phyloP scores from a whole-genome alignment of 2,888 invertebrate species.

The Cosmorhoe ocellata region DNA sequence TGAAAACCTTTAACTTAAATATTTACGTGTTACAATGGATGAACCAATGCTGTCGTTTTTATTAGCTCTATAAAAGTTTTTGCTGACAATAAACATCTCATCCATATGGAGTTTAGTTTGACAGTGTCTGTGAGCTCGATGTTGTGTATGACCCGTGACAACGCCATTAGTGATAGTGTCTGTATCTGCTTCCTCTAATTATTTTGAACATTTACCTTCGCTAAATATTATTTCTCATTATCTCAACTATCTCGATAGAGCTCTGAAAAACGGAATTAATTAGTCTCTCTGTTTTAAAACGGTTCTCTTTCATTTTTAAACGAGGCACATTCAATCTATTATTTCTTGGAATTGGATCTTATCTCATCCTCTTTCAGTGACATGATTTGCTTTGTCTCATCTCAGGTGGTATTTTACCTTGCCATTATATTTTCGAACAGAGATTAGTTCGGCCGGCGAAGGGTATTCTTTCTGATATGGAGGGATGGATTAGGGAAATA shows the following conservation, averaged over 20 bases:
- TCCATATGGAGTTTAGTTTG: too few relatives aligned
- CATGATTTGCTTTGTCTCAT: conserved; percentile 23
- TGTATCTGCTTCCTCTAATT: background rate
- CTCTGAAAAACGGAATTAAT: conserved; percentile 18
- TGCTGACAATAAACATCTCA: too few relatives aligned
- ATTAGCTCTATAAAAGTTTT: too few relatives aligned
- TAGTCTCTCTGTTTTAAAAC: conserved; percentile 13
- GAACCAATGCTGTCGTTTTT: too few relatives aligned
- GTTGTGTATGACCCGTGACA: too few relatives aligned
- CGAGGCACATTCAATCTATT: conserved; percentile 13
- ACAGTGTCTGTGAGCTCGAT: too few relatives aligned
- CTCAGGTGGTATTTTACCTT: conserved; percentile 26
- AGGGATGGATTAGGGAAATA: too few relatives aligned
- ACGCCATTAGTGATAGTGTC: background rate
- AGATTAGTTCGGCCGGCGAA: conserved; percentile 20
- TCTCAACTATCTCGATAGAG: conserved; percentile 10
- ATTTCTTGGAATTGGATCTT: conserved; percentile 1
- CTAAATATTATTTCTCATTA: conserved; percentile 6
- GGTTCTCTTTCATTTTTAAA: conserved; percentile 1
- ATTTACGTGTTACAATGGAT: too few relatives aligned
- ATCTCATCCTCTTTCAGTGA: background rate
- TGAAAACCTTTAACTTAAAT: too few relatives aligned
- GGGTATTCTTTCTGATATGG: background rate
- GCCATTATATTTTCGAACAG: conserved; percentile 28
- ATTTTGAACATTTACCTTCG: background rate